Evolutionary conservation across 2,113 vertebrate genomes (phyloP).

Genomic region (Nanorana parkeri): DNA sequence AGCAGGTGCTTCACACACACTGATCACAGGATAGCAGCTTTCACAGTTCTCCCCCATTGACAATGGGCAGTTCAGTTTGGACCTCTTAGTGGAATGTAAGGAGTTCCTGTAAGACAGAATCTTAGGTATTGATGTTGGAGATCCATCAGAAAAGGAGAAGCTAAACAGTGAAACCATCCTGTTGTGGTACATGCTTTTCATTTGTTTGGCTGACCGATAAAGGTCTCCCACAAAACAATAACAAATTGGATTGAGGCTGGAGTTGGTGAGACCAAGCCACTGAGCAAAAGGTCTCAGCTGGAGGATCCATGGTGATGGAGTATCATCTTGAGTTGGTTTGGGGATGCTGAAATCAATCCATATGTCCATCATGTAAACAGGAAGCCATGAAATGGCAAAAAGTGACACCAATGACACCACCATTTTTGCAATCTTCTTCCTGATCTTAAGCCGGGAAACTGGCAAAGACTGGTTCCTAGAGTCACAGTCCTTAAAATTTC

Average conservation of each 20-base stretch:
- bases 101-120: slow-evolving; percentile 64
- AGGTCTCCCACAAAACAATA: slow-evolving; percentile 89
- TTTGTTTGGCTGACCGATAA: slow-evolving; percentile 84
- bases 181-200: slow-evolving; percentile 84
- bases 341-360: slow-evolving; percentile 82
- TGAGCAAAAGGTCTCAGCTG: slow-evolving; percentile 87
- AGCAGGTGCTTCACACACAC: slow-evolving; percentile 61
- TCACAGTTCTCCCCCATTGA: slow-evolving; percentile 59
- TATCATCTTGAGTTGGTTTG: slow-evolving; percentile 71
- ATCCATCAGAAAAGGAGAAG: slow-evolving; percentile 70
- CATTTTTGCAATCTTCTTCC: slow-evolving; percentile 90
- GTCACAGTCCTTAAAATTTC: slow-evolving; percentile 74
- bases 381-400: slow-evolving; percentile 88
- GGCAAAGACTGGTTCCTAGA: slow-evolving; percentile 79
- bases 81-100: slow-evolving; percentile 44
- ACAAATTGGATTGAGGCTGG: slow-evolving; percentile 91
- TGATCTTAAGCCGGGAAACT: slow-evolving; percentile 80
- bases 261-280: slow-evolving; percentile 92
- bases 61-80: slow-evolving; percentile 35
- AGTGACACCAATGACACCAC: slow-evolving; percentile 88
- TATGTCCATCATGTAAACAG: slow-evolving; percentile 86
- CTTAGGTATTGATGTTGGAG: slow-evolving; percentile 60
- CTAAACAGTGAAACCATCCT: slow-evolving; percentile 80
- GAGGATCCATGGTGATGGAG: slow-evolving; percentile 81
- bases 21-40: slow-evolving; percentile 66